Percentiles rank a stretch among this genome's conserved stretches.
Evolutionary conservation across 2,888 invertebrate species (phyloP).

Genomic region (Villa cingulata): DNA sequence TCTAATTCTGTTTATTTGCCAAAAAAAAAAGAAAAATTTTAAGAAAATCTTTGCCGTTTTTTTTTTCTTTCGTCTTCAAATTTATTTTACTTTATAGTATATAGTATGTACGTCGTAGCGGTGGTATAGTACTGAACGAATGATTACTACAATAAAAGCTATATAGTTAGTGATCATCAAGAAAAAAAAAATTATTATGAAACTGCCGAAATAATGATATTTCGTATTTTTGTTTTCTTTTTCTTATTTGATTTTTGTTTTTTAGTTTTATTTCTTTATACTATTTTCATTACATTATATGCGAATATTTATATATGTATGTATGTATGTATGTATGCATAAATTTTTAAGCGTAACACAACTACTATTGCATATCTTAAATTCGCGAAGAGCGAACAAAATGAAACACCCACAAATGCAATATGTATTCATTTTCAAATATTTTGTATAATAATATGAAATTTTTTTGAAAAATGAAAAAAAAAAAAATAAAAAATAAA

Average conservation of each 20-base stretch:
- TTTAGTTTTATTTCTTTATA: background rate
- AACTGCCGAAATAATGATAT: background rate
- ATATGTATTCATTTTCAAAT: too few species aligned
- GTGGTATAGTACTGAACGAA: too few species aligned
- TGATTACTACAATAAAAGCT: background rate
- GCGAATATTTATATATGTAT: too few species aligned
- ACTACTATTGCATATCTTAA: background rate
- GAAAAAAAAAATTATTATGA: background rate
- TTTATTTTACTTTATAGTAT: too few species aligned
- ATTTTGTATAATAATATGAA: too few species aligned
- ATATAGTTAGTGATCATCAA: background rate
- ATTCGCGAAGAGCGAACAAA: too few species aligned
- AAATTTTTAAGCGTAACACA: conserved; percentile 2
- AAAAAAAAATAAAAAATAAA: background rate
- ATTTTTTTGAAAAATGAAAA: background rate
- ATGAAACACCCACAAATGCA: conserved; percentile 7
- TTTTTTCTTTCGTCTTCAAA: background rate
- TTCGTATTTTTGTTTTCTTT: background rate
- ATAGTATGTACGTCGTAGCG: too few species aligned
- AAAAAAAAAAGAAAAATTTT: background rate
- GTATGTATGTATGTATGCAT: too few species aligned
- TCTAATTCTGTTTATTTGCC: too few species aligned
- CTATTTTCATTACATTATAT: too few species aligned
- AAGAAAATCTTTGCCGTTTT: background rate
- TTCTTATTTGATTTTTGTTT: background rate